These are phyloP conservation scores for Bufo gargarizans DNA, from an alignment of 2,113 vertebrate genomes.

Conservation along the genomic window DNA sequence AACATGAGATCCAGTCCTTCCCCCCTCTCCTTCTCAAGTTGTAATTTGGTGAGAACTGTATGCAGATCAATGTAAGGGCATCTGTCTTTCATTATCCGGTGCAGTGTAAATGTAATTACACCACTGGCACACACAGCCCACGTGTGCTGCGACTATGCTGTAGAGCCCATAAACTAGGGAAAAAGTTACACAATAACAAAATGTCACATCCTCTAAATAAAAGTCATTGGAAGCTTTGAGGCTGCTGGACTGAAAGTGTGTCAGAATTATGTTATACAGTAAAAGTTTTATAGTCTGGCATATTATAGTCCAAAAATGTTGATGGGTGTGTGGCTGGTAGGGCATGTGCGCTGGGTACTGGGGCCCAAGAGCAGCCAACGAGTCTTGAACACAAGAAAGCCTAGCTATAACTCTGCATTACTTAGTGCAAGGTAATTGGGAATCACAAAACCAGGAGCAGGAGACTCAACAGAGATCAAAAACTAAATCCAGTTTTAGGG, in stretches of 20 bases:
- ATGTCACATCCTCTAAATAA: slow-evolving; percentile 42
- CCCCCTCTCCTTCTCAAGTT: slow-evolving; percentile 8
- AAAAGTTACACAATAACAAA: slow-evolving; percentile 42
- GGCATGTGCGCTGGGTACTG: not conserved
- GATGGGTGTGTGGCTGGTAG: not conserved
- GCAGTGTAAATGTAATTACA: slow-evolving; percentile 39
- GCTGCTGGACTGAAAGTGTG: not conserved
- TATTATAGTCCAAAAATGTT: not conserved
- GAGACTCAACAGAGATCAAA: no score
- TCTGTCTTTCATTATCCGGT: slow-evolving; percentile 41
- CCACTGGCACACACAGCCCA: slow-evolving; percentile 42
- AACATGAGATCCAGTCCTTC: slow-evolving; percentile 1
- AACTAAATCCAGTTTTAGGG: no score
- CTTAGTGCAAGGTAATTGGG: not conserved
- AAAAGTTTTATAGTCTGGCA: not conserved
- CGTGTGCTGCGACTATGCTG: slow-evolving; percentile 37
- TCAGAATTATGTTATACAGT: not conserved
- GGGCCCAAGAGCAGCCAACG: no score
- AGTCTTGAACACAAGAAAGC: not conserved
- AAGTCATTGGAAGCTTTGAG: slow-evolving; percentile 15
- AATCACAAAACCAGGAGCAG: not conserved
- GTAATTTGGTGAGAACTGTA: slow-evolving; percentile 41
- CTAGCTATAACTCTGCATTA: not conserved
- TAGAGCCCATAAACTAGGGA: slow-evolving; percentile 34
- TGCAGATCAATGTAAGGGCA: slow-evolving; percentile 41